Evolutionary conservation across 2,888 invertebrate species (phyloP), one percentile per base, ranked within the genome.

Genomic region (Baronia brevicornis): DNA sequence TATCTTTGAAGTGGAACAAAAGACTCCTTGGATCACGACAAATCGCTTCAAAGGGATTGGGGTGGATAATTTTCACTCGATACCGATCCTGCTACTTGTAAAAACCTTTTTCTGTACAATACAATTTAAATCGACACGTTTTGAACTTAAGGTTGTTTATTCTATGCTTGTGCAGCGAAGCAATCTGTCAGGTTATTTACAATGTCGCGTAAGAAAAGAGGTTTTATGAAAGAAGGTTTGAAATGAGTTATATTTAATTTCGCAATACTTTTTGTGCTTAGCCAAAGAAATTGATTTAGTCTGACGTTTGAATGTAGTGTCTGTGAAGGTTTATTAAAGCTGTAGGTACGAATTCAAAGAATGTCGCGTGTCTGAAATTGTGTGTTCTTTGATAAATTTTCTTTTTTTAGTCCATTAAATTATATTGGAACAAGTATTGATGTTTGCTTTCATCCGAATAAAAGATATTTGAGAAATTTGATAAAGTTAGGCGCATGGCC

Each of bases 1-100:
- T 57, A 54, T 56, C 66, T 79, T 80, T 75, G 74, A 78, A 61
- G 64, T 64, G 46, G 59, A 65, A 79, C 77, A 79, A 80, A 67
- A 61, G 67, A 60, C 60, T 55, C 44, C 46, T 49, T 46, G 51
- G 53, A 47, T 40, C 48, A 48, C 61, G 62, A 61, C 58, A 68
- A 75, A 77, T 72, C 72, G 60, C 54, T 68, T 73, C 72, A 73
- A 72, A 74, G 65, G 59, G 62, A 72, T 62, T 51, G 52, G 46
- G 48, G 50, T 51, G 56, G 51, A 73, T 68, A 67, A 74, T 75
- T 73, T 69, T 68, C 74, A 70, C 72, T 68, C 61, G 60, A 68
- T 67, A 67, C 62, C 50, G 51, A 74, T 66, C 65, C 48, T 44
- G 65, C 66, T 63, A 69, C 65, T 70, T 56, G 39, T 48, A 59